A percentile compares a stretch with the other conserved stretches of the same genome.
Conservation (phyloP, 2,888 invertebrate genomes). For the Cerceris ruficornis region DNA sequence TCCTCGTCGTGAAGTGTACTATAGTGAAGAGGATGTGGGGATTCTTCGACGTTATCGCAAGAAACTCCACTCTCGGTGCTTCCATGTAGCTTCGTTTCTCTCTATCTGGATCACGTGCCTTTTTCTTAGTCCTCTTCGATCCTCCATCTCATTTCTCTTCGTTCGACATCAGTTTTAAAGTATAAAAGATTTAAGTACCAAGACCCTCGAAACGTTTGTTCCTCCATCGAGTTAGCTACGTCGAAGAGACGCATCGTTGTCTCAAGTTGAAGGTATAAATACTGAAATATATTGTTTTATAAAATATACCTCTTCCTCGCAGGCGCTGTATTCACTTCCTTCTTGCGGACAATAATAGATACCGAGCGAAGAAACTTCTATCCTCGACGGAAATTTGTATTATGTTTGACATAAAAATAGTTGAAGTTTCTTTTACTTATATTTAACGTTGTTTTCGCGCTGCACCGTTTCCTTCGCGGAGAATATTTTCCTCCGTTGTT, state of each 20-base stretch:
- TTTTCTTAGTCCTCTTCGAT: background rate
- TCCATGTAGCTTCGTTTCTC: background rate
- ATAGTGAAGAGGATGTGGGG: slow-evolving; percentile 28
- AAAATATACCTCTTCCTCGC: background rate
- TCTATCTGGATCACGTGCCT: background rate
- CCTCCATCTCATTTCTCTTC: background rate
- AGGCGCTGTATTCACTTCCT: slow-evolving; percentile 29
- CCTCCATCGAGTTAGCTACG: too few relatives aligned
- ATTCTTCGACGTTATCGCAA: slow-evolving; percentile 28
- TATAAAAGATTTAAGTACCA: too few relatives aligned
- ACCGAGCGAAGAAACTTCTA: slow-evolving; percentile 16
- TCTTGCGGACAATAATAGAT: slow-evolving; percentile 44
- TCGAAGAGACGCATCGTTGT: too few relatives aligned
- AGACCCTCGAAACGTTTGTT: too few relatives aligned
- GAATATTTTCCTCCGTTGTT: too few relatives aligned
- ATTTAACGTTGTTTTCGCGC: background rate
- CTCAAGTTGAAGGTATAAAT: slow-evolving; percentile 1
- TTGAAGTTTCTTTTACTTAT: background rate
- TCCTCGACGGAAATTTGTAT: slow-evolving; percentile 46
- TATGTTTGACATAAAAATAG: slow-evolving; percentile 40
- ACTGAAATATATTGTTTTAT: slow-evolving; percentile 16
- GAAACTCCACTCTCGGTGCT: slow-evolving; percentile 8
- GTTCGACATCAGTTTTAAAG: background rate
- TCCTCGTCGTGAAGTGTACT: slow-evolving; percentile 40
- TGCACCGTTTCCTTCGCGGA: background rate